Conservation (phyloP, 2,113 vertebrate genomes). For the Noturus placidus region DNA sequence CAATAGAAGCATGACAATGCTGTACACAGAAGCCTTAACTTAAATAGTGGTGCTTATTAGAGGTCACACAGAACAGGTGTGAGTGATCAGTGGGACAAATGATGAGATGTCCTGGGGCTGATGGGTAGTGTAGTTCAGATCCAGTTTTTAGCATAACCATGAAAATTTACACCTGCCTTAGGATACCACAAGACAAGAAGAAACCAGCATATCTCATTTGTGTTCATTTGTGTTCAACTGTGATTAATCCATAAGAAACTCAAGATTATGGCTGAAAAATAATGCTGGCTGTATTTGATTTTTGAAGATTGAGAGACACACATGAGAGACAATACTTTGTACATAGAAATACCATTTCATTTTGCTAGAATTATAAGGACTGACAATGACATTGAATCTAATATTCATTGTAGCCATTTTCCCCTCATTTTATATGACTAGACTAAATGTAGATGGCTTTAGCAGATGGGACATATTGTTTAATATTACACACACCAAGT, state of each 20-base stretch:
- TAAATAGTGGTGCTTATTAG: too few species aligned
- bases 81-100: too few species aligned
- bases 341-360: background rate
- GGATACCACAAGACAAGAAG: background rate
- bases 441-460: background rate
- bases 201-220: background rate
- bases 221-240: background rate
- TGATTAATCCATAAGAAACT: background rate
- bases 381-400: background rate
- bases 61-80: too few species aligned
- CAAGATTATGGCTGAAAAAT: background rate
- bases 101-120: too few species aligned
- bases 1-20: too few species aligned
- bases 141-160: background rate
- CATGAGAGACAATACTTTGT: background rate
- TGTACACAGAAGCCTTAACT: too few species aligned
- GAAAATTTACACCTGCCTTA: background rate
- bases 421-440: background rate
- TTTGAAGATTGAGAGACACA: background rate
- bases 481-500: background rate
- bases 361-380: background rate
- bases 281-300: background rate
- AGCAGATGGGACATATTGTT: background rate
- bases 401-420: background rate
- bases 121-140: too few species aligned